phyloP scores from a whole-genome alignment of 2,797 vertebrate species.

The Myotis myotis region DNA sequence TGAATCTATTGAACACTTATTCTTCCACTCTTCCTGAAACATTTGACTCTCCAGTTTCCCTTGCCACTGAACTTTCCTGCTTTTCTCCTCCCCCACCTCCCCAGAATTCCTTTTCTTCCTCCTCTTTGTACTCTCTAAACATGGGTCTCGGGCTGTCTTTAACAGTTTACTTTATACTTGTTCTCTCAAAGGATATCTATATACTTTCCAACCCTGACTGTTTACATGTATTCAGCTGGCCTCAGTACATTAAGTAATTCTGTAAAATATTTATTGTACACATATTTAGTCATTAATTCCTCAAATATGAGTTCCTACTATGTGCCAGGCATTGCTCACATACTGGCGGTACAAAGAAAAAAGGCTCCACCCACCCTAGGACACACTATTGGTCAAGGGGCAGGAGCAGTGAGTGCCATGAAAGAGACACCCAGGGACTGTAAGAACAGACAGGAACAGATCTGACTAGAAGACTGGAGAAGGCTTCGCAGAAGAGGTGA shows the following conservation, averaged over 20 bases:
- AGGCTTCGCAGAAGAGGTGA: background rate
- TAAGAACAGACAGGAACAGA: background rate
- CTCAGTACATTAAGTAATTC: background rate
- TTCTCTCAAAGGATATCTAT: background rate
- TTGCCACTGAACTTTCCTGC: background rate
- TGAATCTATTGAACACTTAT: background rate
- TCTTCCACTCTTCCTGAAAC: background rate
- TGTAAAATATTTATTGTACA: background rate
- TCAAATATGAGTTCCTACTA: background rate
- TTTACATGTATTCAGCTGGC: background rate
- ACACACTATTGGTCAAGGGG: background rate
- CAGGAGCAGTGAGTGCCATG: background rate
- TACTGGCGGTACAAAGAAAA: background rate
- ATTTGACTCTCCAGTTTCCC: background rate
- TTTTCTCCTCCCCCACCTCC: background rate
- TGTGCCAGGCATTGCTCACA: background rate
- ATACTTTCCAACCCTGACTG: background rate
- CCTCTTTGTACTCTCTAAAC: background rate
- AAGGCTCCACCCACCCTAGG: background rate
- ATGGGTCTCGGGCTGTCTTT: background rate
- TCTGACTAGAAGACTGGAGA: background rate
- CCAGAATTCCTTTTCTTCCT: background rate
- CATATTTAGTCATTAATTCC: background rate
- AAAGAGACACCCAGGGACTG: background rate
- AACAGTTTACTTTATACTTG: background rate